phyloP scores from a whole-genome alignment of 2,797 vertebrate genomes.

The Mustela erminea region DNA sequence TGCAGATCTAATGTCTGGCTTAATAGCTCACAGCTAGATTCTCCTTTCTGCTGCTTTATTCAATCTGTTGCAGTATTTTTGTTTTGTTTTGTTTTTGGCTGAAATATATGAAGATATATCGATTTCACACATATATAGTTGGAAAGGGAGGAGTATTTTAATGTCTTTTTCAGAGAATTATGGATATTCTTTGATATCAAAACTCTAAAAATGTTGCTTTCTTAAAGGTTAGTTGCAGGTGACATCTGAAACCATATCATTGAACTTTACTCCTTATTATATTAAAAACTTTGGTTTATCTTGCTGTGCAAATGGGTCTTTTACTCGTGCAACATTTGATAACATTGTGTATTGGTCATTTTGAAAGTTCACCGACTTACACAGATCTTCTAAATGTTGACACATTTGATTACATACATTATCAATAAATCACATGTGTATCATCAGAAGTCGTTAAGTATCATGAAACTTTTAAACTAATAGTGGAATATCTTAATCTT shows the following conservation, averaged over 20 bases:
- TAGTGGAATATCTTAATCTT: background rate
- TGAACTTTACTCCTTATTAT: background rate
- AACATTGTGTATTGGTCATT: background rate
- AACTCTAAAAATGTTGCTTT: background rate
- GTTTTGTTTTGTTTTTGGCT: constrained; percentile 29
- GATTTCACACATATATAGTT: background rate
- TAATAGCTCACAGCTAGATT: background rate
- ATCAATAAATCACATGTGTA: background rate
- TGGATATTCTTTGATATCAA: constrained; percentile 25
- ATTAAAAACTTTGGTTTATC: constrained; percentile 46
- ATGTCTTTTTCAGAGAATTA: constrained; percentile 24
- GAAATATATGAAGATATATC: constrained; percentile 15
- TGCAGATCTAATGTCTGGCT: background rate
- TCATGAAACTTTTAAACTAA: background rate
- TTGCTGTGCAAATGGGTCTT: constrained; percentile 30
- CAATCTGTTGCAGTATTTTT: background rate
- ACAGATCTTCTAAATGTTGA: background rate
- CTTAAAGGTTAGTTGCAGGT: background rate
- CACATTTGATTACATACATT: background rate
- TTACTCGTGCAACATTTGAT: background rate
- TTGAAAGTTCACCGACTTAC: background rate
- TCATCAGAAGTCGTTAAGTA: background rate
- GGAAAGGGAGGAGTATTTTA: background rate
- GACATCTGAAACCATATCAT: background rate
- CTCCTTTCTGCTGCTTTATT: background rate